phyloP scores from a whole-genome alignment of 2,797 vertebrate species.

The Pangasius sanitwongsei region DNA sequence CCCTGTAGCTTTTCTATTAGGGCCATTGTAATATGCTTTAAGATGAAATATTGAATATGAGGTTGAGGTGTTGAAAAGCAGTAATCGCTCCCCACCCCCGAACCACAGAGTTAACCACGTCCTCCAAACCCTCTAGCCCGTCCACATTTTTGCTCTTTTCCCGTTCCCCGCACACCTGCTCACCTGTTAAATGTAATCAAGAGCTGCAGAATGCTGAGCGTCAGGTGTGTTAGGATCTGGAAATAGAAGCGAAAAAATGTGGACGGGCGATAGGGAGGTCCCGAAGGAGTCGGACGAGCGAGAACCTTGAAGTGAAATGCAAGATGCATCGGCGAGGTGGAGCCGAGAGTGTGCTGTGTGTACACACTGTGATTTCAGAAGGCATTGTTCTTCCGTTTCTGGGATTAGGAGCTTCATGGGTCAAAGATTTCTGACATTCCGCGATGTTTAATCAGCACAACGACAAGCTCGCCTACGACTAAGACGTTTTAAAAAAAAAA shows the following conservation, averaged over 20 bases:
- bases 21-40: neutral
- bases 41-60: neutral
- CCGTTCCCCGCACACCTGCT: neutral
- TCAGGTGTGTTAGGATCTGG: constrained; percentile 36
- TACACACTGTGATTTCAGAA: neutral
- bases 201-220: constrained; percentile 21
- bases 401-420: constrained; percentile 26
- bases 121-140: neutral
- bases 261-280: constrained; percentile 13
- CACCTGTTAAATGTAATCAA: constrained; percentile 9
- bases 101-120: neutral
- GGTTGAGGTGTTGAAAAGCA: too few species aligned
- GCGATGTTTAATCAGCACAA: neutral
- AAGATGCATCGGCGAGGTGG: neutral
- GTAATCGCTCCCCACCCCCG: neutral
- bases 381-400: constrained; percentile 7
- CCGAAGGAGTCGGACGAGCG: neutral
- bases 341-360: neutral
- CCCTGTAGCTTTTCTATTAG: neutral
- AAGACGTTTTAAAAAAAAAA: neutral
- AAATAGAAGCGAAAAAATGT: constrained; percentile 28
- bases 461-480: neutral
- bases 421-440: constrained; percentile 32
- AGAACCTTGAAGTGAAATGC: neutral
- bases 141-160: constrained; percentile 10